Conservation (phyloP, 2,888 invertebrate genomes). For the Nycteola revayana region DNA sequence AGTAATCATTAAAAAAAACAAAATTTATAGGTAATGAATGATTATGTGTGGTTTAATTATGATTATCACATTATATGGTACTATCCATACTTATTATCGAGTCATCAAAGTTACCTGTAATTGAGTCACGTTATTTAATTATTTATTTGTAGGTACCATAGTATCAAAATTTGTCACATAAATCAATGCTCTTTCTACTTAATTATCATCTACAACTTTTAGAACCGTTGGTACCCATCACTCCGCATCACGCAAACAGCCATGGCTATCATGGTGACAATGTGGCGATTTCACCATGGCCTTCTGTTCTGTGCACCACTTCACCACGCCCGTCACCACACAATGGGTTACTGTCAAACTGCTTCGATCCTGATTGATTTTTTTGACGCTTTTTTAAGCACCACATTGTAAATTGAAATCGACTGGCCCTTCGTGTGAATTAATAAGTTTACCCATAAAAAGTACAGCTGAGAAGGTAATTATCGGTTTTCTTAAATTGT, state of each 20-base stretch:
- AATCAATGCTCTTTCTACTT: not conserved
- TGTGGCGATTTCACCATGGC: conserved; percentile 60
- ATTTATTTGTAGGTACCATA: too few relatives aligned
- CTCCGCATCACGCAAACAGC: conserved; percentile 42
- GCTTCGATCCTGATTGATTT: conserved; percentile 75
- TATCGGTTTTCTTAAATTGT: too few relatives aligned
- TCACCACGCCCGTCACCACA: conserved; percentile 67
- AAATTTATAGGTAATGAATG: too few relatives aligned
- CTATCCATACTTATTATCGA: too few relatives aligned
- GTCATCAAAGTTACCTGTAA: too few relatives aligned
- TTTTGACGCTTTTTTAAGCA: conserved; percentile 59
- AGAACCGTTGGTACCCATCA: conserved; percentile 46
- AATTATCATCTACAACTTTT: conserved; percentile 24
- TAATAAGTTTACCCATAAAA: conserved; percentile 38
- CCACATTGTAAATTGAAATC: conserved; percentile 67
- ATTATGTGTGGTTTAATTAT: too few relatives aligned
- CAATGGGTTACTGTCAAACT: conserved; percentile 70
- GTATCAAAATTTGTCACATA: too few relatives aligned
- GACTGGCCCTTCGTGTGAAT: conserved; percentile 59
- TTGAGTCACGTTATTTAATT: too few relatives aligned
- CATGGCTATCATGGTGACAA: conserved; percentile 67
- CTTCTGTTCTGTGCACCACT: conserved; percentile 64
- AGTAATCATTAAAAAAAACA: too few relatives aligned
- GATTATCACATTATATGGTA: too few relatives aligned
- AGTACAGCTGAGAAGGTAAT: too few relatives aligned